These are phyloP conservation scores for Salvator merianae DNA, from an alignment of 2,113 vertebrate genomes.

Conservation along the genomic window DNA sequence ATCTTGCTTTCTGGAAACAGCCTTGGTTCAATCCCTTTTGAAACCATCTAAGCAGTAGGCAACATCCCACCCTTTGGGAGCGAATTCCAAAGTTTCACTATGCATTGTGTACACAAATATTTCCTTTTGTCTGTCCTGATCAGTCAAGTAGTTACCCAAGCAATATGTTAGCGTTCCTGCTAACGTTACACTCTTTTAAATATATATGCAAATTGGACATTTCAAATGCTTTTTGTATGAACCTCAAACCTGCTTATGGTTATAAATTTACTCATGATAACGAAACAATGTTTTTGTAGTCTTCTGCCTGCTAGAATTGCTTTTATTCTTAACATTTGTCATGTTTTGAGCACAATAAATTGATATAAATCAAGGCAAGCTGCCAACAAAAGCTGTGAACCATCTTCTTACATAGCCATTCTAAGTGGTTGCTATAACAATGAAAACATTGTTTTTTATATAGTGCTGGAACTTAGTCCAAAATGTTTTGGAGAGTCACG, in stretches of 20 bases:
- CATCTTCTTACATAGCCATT: background rate
- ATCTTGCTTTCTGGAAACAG: too few species aligned
- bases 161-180: background rate
- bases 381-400: background rate
- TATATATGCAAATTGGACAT: background rate
- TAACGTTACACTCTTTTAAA: background rate
- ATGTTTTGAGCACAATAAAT: background rate
- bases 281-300: background rate
- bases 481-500: background rate
- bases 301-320: background rate
- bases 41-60: too few species aligned
- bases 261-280: background rate
- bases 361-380: background rate
- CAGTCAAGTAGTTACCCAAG: background rate
- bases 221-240: background rate
- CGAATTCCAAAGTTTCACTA: too few species aligned
- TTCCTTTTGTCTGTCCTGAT: background rate
- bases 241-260: background rate
- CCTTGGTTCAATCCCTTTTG: too few species aligned
- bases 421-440: background rate
- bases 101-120: too few species aligned
- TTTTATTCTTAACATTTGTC: background rate
- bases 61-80: too few species aligned
- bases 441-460: background rate
- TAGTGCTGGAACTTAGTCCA: background rate